Percentiles rank a stretch among this genome's conserved stretches.
Evolutionary conservation across 2,888 invertebrate species (phyloP).

Genomic region (Geotrupes spiniger): DNA sequence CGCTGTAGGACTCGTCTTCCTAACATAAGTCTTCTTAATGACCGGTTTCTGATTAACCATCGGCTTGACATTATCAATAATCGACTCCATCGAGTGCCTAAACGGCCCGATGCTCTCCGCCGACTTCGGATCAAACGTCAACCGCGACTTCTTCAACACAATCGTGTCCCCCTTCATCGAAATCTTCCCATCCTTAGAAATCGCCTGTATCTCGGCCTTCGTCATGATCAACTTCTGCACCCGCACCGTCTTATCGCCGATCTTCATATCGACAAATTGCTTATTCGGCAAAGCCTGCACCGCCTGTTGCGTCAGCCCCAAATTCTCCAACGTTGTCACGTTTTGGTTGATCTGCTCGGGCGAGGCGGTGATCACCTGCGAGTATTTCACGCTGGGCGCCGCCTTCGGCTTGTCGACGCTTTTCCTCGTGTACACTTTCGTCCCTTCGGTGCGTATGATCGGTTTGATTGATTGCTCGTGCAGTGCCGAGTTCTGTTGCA

Average conservation of each 20-base stretch:
- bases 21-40: constrained; percentile 31
- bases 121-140: not conserved
- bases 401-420: constrained; percentile 24
- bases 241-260: constrained; percentile 61
- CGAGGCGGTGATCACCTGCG: constrained; percentile 26
- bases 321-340: constrained; percentile 31
- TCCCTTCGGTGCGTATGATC: constrained; percentile 46
- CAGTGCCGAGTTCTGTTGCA: constrained; percentile 22
- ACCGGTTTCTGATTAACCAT: constrained; percentile 19
- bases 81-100: constrained; percentile 24
- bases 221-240: constrained; percentile 67
- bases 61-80: constrained; percentile 22
- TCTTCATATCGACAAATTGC: constrained; percentile 41
- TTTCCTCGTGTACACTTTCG: constrained; percentile 43
- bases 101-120: constrained; percentile 9
- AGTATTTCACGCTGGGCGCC: constrained; percentile 19
- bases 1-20: constrained; percentile 12
- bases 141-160: constrained; percentile 31
- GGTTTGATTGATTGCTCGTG: constrained; percentile 48
- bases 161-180: constrained; percentile 55
- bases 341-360: constrained; percentile 29
- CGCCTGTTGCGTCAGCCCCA: constrained; percentile 37
- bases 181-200: constrained; percentile 65
- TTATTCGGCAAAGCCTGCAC: constrained; percentile 39
- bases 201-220: constrained; percentile 64